A percentile compares a stretch with the other conserved stretches of the same genome.
These are phyloP conservation scores for Aptenodytes patagonicus DNA, from an alignment of 2,113 vertebrate species.

Conservation along the genomic window DNA sequence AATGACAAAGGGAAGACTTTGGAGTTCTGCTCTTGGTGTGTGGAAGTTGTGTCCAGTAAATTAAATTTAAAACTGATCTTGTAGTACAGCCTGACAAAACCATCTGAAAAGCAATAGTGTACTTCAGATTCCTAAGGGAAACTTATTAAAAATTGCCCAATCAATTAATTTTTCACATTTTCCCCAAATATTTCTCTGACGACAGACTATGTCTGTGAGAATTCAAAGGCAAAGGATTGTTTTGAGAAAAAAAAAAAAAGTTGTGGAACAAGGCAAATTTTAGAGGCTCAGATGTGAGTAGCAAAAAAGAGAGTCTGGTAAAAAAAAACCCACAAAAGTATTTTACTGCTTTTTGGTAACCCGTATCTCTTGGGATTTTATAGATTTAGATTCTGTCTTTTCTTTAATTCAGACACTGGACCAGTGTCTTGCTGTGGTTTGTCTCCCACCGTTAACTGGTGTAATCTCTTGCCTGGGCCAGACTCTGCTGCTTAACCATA, in stretches of 20 bases:
- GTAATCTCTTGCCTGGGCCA: neutral
- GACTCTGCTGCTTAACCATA: neutral
- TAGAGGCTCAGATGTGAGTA: neutral
- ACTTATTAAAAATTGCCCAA: neutral
- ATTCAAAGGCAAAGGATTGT: neutral
- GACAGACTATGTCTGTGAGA: neutral
- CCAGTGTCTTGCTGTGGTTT: neutral
- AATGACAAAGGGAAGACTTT: neutral
- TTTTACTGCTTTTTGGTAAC: neutral
- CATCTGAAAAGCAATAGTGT: neutral
- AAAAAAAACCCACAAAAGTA: neutral
- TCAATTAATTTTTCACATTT: neutral
- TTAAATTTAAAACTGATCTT: neutral
- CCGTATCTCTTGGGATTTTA: neutral
- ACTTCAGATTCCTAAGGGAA: neutral
- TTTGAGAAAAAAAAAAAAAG: neutral
- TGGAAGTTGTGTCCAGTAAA: neutral
- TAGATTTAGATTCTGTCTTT: neutral
- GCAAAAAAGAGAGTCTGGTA: neutral
- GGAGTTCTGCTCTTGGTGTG: neutral
- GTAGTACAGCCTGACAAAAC: neutral
- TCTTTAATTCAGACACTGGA: neutral
- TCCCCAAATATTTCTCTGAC: neutral
- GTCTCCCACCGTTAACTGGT: neutral
- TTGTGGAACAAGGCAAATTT: neutral